Conservation (phyloP, 2,797 vertebrate species). For the Aeoliscus strigatus region DNA sequence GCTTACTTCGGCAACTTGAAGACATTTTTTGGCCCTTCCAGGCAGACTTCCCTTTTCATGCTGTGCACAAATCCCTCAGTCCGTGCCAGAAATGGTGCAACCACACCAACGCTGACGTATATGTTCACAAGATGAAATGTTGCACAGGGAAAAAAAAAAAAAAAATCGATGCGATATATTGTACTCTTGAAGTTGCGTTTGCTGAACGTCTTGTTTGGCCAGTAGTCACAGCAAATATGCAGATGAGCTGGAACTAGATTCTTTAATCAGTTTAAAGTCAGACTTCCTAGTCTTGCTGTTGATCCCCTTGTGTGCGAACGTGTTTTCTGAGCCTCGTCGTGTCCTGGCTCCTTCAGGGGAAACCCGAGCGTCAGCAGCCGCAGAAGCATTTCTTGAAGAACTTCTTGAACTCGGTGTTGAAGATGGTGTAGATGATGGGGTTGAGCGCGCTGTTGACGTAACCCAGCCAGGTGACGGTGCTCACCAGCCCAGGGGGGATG, state of each 20-base stretch:
- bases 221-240: too few species aligned
- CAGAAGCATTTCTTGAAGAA: slow-evolving; percentile 86
- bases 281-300: neutral
- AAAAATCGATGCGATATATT: too few species aligned
- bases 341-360: neutral
- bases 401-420: slow-evolving; percentile 89
- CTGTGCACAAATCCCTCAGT: slow-evolving; percentile 4
- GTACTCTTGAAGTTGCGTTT: too few species aligned
- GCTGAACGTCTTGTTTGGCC: too few species aligned
- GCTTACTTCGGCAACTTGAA: slow-evolving; percentile 1
- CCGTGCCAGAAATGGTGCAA: neutral
- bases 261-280: neutral
- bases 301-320: neutral
- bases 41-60: slow-evolving; percentile 5
- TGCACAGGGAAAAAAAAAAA: too few species aligned
- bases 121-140: neutral
- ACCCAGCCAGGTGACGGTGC: slow-evolving; percentile 93
- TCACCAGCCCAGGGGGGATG: slow-evolving; percentile 81
- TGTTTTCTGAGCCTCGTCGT: neutral
- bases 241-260: too few species aligned
- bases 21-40: slow-evolving; percentile 7
- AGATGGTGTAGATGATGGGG: slow-evolving; percentile 91
- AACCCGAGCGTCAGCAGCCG: slow-evolving; percentile 56
- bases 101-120: neutral
- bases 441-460: slow-evolving; percentile 96